phyloP scores from a whole-genome alignment of 92 coral and sea anemone species.

The Palythoa caribaeorum region DNA sequence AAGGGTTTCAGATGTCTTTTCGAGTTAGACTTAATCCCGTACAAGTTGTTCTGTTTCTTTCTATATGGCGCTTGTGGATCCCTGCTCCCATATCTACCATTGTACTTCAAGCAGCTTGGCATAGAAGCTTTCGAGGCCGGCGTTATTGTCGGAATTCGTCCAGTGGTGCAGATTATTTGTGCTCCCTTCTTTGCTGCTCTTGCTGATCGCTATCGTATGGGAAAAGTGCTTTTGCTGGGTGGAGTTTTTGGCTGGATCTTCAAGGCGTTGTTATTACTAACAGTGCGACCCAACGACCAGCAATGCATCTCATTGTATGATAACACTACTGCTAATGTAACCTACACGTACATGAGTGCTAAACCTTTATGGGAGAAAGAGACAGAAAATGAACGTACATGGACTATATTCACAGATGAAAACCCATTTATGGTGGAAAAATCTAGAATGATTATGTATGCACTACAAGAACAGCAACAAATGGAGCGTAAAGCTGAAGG shows the following conservation, averaged over 20 bases:
- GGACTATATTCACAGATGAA: constrained; percentile 22
- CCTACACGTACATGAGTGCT: constrained; percentile 36
- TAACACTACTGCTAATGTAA: constrained; percentile 57
- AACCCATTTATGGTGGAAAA: not conserved
- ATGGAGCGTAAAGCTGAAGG: not conserved
- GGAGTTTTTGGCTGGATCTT: constrained; percentile 66
- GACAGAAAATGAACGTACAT: not conserved
- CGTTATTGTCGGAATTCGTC: constrained; percentile 70
- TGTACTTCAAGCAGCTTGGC: constrained; percentile 74
- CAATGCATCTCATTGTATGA: constrained; percentile 58
- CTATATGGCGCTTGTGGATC: constrained; percentile 76
- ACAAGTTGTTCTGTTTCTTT: constrained; percentile 70
- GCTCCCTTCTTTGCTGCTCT: constrained; percentile 66
- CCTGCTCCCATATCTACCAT: constrained; percentile 73
- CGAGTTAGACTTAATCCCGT: constrained; percentile 60
- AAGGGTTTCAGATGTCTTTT: constrained; percentile 16
- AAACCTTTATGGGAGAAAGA: constrained; percentile 11
- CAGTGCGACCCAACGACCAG: constrained; percentile 70
- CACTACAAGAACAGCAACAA: not conserved
- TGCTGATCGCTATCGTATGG: constrained; percentile 68
- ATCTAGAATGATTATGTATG: not conserved
- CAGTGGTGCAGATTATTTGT: constrained; percentile 69
- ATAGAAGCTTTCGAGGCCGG: constrained; percentile 74
- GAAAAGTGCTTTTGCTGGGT: constrained; percentile 57
- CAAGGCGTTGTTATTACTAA: constrained; percentile 60